Evolutionary conservation across 53 echinoderm and acorn worm species (phyloP), one percentile per base, ranked within the genome.

Genomic region (Hippasteria phrygiana): DNA sequence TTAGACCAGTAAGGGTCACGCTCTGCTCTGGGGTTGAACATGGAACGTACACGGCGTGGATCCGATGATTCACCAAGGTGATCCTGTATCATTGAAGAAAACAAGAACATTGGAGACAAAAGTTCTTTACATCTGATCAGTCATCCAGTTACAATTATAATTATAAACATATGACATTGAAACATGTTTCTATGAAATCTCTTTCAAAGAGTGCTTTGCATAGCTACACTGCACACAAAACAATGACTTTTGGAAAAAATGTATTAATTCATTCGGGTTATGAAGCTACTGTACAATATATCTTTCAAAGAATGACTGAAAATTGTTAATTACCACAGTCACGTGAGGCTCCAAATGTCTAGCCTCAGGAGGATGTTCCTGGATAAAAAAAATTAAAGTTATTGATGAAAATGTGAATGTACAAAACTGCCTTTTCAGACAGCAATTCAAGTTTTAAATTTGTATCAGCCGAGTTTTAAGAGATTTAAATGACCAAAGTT

Each of bases 1-100:
- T 75, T 40, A 12, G 8, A 48, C 85, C 85, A 85, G 85, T 85
- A 85, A 10, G 85, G 71, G 46, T 85, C 85, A 47, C 85, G 45
- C 36, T 85, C 85, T 43, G 28, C 85, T 11, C 38, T 47, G 5
- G 69, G 69, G 38, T 70, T 71, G 71, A 85, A 85, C 85, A 71
- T 85, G 26, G 85, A 85, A 18, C 85, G 85, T 5, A 4, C 12
- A 12, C 85, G 85, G 8, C 85, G 85, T 20, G 69, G 85, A 53
- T 85, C 85, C 18, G 71, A 70, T 13, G 28, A 32, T 10, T 85
- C 85, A 26, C 31, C 75, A 13, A 50, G 71, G 9, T 51, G 85
- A 34, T 70, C 71, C 85, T 85, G 71, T 10, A 39, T 59, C n/a
- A n/a, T n/a, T n/a, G n/a, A n/a, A n/a, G n/a, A n/a, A n/a, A n/a